Evolutionary conservation across 1,140 invertebrate genomes (phyloP), one percentile per base, ranked within the genome.

Genomic region (Drosophila cardini): DNA sequence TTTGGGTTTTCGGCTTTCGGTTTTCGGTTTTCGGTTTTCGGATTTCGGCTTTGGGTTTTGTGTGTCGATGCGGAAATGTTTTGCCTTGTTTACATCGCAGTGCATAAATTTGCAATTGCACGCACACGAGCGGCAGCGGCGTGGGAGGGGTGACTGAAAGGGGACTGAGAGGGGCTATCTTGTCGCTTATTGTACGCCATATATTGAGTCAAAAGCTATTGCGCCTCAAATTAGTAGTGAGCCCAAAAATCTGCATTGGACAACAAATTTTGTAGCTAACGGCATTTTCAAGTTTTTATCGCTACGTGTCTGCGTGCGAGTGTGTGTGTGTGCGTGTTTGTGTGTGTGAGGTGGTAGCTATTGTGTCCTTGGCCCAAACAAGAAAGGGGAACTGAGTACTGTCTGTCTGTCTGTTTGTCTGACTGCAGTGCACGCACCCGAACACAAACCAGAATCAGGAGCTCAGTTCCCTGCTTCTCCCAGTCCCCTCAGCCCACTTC

Each of bases 31-130:
- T 42, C 60, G 16, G 32, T 18, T 16, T 16, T 38, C 21, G 21
- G 9, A 21, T 7, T 36, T 55, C 46, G 61, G 68, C 21, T 55
- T 50, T 34, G 18, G 11, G 56, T 43, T 9, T 26, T 26, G 21
- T 26, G 21, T n/a, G 67, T 56, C 48, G 68, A 30, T 63, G 67
- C 63, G 83, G 83, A 87, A 87, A 87, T 87, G 83, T 87, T 89
- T 89, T 87, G 80, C 76, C 76, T 80, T 89, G 84, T 87, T 87
- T 87, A 87, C 83, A 89, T 72, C 80, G 80, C 80, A 87, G 84
- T 84, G 83, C 83, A 87, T 87, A 87, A 87, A 89, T 87, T 87
- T 80, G 83, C 84, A 87, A 87, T 87, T 86, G 83, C 83, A 80
- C 64, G 62, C 83, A 77, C 67, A 71, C 80, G 21, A 36, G 58